Conservation (phyloP, 1,140 invertebrate genomes). For the Drosophila paulistorum region DNA sequence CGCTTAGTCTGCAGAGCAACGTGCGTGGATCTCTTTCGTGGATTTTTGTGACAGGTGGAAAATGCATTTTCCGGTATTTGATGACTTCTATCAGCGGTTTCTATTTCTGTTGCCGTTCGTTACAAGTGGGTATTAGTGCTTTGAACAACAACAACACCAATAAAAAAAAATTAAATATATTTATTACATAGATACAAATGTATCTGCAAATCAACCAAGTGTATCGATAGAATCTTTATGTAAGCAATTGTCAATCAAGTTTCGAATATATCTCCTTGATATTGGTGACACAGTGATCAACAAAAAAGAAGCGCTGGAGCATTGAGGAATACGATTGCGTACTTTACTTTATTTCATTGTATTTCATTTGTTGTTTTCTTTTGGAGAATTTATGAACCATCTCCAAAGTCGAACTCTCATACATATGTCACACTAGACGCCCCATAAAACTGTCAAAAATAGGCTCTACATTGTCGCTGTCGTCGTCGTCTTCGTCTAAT, state of each 20-base stretch:
- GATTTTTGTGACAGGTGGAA: constrained; percentile 32
- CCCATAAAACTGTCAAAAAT: constrained; percentile 60
- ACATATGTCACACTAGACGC: constrained; percentile 48
- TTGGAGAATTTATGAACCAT: constrained; percentile 63
- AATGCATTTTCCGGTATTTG: constrained; percentile 72
- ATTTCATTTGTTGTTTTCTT: not conserved
- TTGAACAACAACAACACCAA: not conserved
- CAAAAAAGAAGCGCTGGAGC: not conserved
- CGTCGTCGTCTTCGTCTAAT: constrained; percentile 57
- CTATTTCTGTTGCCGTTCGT: constrained; percentile 67
- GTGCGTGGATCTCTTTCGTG: constrained; percentile 52
- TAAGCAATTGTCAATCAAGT: constrained; percentile 32
- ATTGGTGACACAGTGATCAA: constrained; percentile 24
- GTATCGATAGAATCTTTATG: constrained; percentile 42
- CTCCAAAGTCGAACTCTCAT: constrained; percentile 28
- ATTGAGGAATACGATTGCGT: constrained; percentile 2
- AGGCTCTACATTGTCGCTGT: constrained; percentile 15
- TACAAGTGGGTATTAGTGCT: constrained; percentile 55
- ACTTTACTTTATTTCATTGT: constrained; percentile 12
- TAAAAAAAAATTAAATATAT: constrained; percentile 13
- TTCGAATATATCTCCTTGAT: constrained; percentile 28
- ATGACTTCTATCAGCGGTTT: constrained; percentile 68
- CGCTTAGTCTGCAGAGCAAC: constrained; percentile 61
- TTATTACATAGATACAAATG: constrained; percentile 26
- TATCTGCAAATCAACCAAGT: constrained; percentile 61